Percentiles rank a stretch among this genome's conserved stretches.
Evolutionary conservation across 2,888 invertebrate species (phyloP).

Genomic region (Dynastes grantii): DNA sequence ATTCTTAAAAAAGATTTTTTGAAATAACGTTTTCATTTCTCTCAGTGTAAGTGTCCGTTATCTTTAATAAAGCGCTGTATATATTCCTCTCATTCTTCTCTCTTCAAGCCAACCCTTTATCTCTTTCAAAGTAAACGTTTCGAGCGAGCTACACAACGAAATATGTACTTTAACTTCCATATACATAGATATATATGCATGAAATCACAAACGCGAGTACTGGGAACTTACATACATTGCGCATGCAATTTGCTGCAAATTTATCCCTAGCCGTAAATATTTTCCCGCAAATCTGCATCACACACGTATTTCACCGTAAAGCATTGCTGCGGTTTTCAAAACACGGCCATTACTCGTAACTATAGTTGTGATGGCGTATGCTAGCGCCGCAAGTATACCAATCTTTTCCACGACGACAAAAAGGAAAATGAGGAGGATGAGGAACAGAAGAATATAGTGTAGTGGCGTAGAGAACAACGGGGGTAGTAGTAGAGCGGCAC

Average conservation of each 20-base stretch:
- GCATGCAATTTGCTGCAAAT: not conserved
- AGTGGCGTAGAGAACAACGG: not conserved
- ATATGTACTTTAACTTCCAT: not conserved
- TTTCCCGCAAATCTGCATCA: too few relatives aligned
- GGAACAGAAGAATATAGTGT: not conserved
- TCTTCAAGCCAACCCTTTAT: too few relatives aligned
- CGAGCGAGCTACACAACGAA: too few relatives aligned
- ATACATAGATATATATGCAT: not conserved
- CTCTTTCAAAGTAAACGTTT: too few relatives aligned
- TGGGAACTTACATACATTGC: not conserved
- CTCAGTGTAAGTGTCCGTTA: too few relatives aligned
- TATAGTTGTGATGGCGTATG: not conserved
- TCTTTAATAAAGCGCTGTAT: too few relatives aligned
- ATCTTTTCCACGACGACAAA: not conserved
- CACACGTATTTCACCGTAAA: too few relatives aligned
- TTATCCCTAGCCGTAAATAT: not conserved
- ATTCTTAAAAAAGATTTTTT: too few relatives aligned
- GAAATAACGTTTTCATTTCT: too few relatives aligned
- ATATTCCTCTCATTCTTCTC: too few relatives aligned
- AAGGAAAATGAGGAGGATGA: not conserved
- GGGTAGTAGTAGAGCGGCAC: not conserved
- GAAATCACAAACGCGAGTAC: not conserved
- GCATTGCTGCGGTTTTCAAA: not conserved
- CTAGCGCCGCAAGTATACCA: not conserved
- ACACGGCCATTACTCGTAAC: constrained; percentile 1